Evolutionary conservation across 1,140 invertebrate species (phyloP), one percentile per base, ranked within the genome.

Genomic region (Vollenhovia emeryi): DNA sequence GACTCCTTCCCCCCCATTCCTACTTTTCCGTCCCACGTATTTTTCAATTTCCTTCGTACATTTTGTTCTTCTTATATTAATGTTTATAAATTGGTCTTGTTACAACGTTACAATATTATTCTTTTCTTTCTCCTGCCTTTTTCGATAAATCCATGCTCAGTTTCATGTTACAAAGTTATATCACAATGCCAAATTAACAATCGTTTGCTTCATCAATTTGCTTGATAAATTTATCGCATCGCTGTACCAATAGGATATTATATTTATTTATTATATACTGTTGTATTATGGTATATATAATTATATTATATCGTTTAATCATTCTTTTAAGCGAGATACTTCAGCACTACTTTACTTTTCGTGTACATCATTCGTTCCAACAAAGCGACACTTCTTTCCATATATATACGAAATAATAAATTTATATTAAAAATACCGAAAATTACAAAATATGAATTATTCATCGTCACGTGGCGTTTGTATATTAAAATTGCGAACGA

Each of bases 151-250:
- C 43, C 11, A 30, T 27, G 15, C 59, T 18, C 18, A 30, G 4
- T 43, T 36, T 45, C 11, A 27, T 33, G 18, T 2, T 62, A 45
- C 24, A n/a, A 75, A 60, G 5, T 60, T 43, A 62, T 57, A 24
- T 62, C 15, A 43, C 1, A 43, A 75, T 45, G 33, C 2, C 5
- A 50, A 71, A 48, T 50, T 43, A 76, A 76, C 18, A 33, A 11
- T 75, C 18, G 15, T 45, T 60, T 60, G 33, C 21, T 43, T 76
- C 15, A 45, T 76, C 43, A 76, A 76, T 76, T 43, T n/a, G n/a
- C n/a, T 59, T 59, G 18, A 59, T 75, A 13, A 30, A 59, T 40
- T 36, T 27, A 52, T 7, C 4, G 3, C 71, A 36, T 18, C 13
- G 24, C 2, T 59, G 21, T n/a, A 1, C 66, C 33, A 40, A 3